These are phyloP conservation scores for Aporophyla nigra DNA, from an alignment of 2,888 invertebrate species.

Conservation along the genomic window DNA sequence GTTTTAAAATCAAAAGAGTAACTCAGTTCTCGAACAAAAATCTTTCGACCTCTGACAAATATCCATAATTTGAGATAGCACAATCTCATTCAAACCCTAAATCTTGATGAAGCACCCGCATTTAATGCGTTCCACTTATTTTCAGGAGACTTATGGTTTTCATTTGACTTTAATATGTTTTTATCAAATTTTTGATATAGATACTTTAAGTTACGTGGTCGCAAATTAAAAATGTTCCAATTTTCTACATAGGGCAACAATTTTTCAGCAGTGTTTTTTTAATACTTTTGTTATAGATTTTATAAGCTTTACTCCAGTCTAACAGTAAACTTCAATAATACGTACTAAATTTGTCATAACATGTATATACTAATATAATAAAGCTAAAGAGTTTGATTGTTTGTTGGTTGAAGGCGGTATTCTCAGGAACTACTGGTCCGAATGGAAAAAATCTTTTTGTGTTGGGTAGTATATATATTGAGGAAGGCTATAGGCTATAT, in stretches of 20 bases:
- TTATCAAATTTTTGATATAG: conserved; percentile 20
- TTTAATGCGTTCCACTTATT: conserved; percentile 42
- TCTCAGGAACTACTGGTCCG: no score
- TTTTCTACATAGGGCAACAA: neutral
- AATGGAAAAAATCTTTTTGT: no score
- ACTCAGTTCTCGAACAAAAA: conserved; percentile 13
- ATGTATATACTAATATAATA: no score
- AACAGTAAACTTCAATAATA: no score
- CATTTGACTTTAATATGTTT: conserved; percentile 36
- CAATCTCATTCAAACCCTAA: conserved; percentile 39
- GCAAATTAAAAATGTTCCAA: neutral
- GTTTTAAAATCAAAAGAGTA: conserved; percentile 15
- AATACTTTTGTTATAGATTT: no score
- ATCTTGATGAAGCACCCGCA: conserved; percentile 40
- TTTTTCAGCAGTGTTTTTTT: neutral
- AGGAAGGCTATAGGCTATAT: no score
- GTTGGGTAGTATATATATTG: no score
- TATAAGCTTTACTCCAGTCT: no score
- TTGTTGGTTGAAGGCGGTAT: no score
- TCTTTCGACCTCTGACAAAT: conserved; percentile 34
- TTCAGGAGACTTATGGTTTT: conserved; percentile 31
- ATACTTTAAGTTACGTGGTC: neutral
- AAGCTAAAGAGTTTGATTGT: no score
- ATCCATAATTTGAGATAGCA: conserved; percentile 44
- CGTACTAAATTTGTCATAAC: no score